A percentile compares a stretch with the other conserved stretches of the same genome.
phyloP scores from a whole-genome alignment of 2,113 vertebrate species.

The Epinephelus lanceolatus region DNA sequence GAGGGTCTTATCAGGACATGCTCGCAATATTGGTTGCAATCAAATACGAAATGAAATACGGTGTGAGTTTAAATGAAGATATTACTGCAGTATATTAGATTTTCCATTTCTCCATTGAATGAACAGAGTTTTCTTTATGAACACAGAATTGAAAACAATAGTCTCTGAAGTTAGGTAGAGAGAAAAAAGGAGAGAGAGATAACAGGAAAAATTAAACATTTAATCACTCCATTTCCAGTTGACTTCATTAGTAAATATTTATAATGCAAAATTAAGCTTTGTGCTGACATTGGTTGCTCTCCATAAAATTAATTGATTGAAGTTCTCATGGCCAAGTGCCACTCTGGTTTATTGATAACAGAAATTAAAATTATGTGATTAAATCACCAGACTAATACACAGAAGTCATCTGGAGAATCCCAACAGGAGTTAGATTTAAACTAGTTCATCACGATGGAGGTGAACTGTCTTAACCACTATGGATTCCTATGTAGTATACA shows the following conservation, averaged over 20 bases:
- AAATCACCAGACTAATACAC: neutral
- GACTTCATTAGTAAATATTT: conserved; percentile 1
- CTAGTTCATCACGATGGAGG: neutral
- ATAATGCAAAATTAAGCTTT: neutral
- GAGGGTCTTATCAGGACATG: neutral
- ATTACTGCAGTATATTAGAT: conserved; percentile 19
- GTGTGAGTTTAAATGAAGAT: neutral
- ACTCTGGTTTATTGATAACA: neutral
- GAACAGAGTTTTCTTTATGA: neutral
- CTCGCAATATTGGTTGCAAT: neutral
- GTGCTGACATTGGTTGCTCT: neutral
- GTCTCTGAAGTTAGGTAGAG: neutral
- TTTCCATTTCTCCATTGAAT: neutral
- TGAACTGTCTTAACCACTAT: neutral
- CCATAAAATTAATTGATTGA: neutral
- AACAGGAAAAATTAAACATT: neutral
- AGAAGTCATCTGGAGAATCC: neutral
- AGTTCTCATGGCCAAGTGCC: neutral
- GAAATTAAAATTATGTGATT: neutral
- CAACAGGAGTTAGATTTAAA: neutral
- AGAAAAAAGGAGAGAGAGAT: neutral
- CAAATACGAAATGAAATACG: neutral
- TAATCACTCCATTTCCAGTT: neutral
- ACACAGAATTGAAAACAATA: neutral
- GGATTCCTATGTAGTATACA: neutral